Conservation (phyloP, 2,113 vertebrate genomes). For the Emydocephalus ijimae region DNA sequence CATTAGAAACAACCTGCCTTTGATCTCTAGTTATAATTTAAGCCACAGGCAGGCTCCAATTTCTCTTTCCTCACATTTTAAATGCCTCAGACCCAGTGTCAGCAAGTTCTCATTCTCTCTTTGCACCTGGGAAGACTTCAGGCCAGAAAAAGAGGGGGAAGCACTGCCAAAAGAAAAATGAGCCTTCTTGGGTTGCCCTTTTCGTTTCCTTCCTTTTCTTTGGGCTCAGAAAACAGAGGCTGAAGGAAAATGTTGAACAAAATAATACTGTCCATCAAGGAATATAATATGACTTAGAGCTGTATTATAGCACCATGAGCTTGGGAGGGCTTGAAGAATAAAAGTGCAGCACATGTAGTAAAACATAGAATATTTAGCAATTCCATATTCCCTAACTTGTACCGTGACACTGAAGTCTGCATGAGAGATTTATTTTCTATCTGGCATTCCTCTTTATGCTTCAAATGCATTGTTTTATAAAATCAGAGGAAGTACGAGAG, state of each 20-base stretch:
- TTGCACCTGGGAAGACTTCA: conserved; percentile 55
- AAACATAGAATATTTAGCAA: conserved; percentile 11
- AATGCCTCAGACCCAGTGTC: conserved; percentile 53
- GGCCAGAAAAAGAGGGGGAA: conserved; percentile 39
- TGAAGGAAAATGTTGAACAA: conserved; percentile 12
- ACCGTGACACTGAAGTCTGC: background rate
- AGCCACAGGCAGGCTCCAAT: conserved; percentile 58
- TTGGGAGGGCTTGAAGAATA: conserved; percentile 23
- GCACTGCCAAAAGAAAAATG: conserved; percentile 39
- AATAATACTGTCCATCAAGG: conserved; percentile 16
- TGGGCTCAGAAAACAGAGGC: background rate
- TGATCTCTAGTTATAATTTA: conserved; percentile 59
- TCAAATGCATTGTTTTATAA: background rate
- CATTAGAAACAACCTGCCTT: conserved; percentile 42
- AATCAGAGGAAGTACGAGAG: background rate
- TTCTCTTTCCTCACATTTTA: conserved; percentile 67
- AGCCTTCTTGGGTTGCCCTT: conserved; percentile 17
- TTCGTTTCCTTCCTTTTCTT: conserved; percentile 1
- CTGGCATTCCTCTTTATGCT: background rate
- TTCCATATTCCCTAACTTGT: background rate
- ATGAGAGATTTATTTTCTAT: background rate
- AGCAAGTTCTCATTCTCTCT: conserved; percentile 63
- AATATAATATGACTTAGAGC: conserved; percentile 20
- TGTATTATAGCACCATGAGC: conserved; percentile 18
- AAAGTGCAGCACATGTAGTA: conserved; percentile 7